phyloP scores from a whole-genome alignment of 2,113 vertebrate genomes.

The Dicrurus megarhynchus region DNA sequence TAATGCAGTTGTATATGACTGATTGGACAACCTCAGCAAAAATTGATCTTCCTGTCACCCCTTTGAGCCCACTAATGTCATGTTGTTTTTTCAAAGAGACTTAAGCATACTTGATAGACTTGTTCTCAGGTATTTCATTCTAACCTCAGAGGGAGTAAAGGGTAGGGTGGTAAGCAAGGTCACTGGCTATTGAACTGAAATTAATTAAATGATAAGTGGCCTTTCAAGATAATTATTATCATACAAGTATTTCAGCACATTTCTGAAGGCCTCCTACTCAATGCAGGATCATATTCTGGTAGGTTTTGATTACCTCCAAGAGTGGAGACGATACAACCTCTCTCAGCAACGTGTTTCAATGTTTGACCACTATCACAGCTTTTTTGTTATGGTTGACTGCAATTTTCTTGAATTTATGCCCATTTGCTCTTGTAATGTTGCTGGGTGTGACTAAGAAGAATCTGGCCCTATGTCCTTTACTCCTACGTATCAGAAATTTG shows the following conservation, averaged over 20 bases:
- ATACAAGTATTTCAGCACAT: constrained; percentile 5
- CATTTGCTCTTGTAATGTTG: background rate
- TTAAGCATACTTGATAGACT: constrained; percentile 79
- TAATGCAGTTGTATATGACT: constrained; percentile 59
- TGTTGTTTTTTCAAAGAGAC: constrained; percentile 70
- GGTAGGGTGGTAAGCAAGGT: constrained; percentile 77
- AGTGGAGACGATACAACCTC: background rate
- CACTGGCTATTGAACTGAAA: constrained; percentile 81
- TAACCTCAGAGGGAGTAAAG: constrained; percentile 67
- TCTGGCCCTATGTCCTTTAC: background rate
- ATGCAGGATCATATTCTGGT: background rate
- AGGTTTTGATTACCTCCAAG: background rate
- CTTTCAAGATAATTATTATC: constrained; percentile 76
- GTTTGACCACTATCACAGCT: background rate
- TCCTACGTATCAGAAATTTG: background rate
- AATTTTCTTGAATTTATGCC: background rate
- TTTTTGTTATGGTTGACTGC: background rate
- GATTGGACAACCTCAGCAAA: constrained; percentile 74
- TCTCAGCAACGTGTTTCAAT: background rate
- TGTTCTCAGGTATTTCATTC: constrained; percentile 76
- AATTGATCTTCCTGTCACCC: constrained; percentile 82
- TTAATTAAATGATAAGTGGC: constrained; percentile 85
- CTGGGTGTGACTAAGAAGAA: background rate
- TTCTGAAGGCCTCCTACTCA: background rate
- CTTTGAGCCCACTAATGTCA: constrained; percentile 63